Conservation (phyloP, 2,113 vertebrate genomes). For the Xenopus borealis region DNA sequence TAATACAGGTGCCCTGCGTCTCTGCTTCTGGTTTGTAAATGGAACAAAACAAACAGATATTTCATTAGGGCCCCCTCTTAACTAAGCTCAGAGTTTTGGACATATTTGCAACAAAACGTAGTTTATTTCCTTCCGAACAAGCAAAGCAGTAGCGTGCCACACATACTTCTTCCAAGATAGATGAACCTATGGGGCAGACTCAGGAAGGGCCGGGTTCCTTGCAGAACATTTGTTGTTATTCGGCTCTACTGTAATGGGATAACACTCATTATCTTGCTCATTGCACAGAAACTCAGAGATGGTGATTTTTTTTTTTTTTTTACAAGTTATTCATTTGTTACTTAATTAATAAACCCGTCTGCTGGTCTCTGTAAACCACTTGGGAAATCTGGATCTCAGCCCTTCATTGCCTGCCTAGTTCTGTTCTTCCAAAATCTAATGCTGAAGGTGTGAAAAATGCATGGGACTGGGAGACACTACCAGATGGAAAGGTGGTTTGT, state of each 20-base stretch:
- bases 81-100: constrained; percentile 16
- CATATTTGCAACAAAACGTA: constrained; percentile 9
- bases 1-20: no score
- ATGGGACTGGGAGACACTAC: background rate
- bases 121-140: constrained; percentile 31
- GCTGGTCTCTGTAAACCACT: no score
- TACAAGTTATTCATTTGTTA: no score
- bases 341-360: no score
- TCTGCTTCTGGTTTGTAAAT: no score
- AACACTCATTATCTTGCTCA: background rate
- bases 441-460: no score
- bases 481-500: background rate
- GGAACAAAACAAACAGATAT: background rate
- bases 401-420: no score
- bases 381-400: no score
- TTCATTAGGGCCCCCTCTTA: background rate
- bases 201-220: constrained; percentile 38
- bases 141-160: constrained; percentile 8
- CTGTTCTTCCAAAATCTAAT: no score
- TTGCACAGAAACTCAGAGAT: background rate
- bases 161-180: constrained; percentile 20
- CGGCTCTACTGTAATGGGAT: background rate
- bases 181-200: background rate
- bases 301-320: no score
- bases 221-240: constrained; percentile 1